Evolutionary conservation across 2,797 vertebrate genomes (phyloP), one percentile per base, ranked within the genome.

Genomic region (Pseudomugil tenellus): DNA sequence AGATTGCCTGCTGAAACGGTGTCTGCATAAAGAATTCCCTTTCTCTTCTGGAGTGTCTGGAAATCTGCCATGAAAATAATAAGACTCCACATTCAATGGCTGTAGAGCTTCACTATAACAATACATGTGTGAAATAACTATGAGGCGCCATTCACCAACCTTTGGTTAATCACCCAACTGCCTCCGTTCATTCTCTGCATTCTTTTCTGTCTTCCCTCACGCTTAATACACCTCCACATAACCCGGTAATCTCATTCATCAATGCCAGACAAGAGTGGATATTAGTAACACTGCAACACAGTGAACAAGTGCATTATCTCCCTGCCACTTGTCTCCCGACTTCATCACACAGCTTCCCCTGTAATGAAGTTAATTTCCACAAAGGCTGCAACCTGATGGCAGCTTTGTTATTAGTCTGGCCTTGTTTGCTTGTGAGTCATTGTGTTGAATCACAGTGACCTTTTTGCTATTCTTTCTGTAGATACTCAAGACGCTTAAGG

Each of bases 181-280:
- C 86, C 87, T 81, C 72, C 75, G 76, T 76, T 81, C 65, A 82
- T 87, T 87, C 79, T 80, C 67, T 6, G 32, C 62, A 69, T 80
- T 72, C 80, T 72, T 85, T 84, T 77, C 81, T 84, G 79, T 82
- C 62, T 72, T 67, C 78, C 77, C 84, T 82, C 23, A 6, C 55
- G 52, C 79, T 92, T 86, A 84, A 91, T 92, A 90, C 85, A 87
- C 79, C 86, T 89, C 83, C 74, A 81, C 75, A 82, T 58, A 64
- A 76, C 25, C 64, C 74, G 56, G 70, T 81, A 84, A 84, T 86
- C 89, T 85, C 89, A 92, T 92, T 93, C 83, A 91, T 92, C 91
- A 92, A 66, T 85, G 85, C 85, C 89, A 84, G 66, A 81, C 80
- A 77, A 53, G 37, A 74, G 70, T 86, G 83, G 78, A 83, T 88